Conservation (phyloP, 2,888 invertebrate species). For the Acleris emargana region DNA sequence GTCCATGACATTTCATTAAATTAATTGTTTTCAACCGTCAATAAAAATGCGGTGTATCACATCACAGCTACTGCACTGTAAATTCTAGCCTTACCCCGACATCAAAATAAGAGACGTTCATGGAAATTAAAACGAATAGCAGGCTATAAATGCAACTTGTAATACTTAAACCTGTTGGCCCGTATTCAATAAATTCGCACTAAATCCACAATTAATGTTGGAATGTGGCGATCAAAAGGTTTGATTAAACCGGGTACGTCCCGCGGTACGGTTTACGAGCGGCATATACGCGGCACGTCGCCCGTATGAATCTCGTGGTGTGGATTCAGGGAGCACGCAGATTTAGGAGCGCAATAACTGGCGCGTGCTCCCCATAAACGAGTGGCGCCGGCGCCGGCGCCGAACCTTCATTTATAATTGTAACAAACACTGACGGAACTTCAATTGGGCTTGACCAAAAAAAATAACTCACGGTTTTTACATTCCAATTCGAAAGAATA, state of each 20-base stretch:
- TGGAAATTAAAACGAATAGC: too few species aligned
- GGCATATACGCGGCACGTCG: constrained; percentile 44
- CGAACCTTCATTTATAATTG: constrained; percentile 14
- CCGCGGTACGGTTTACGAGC: constrained; percentile 40
- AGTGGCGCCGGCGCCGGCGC: constrained; percentile 20
- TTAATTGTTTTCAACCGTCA: too few species aligned
- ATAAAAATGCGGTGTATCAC: too few species aligned
- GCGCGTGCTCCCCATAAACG: constrained; percentile 41
- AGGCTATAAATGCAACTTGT: too few species aligned
- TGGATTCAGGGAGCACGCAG: constrained; percentile 40
- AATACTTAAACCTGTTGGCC: not conserved
- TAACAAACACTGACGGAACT: constrained; percentile 4
- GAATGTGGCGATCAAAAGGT: constrained; percentile 26
- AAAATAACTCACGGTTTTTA: too few species aligned
- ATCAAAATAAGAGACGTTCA: too few species aligned
- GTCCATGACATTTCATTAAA: too few species aligned
- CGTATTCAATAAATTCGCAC: not conserved
- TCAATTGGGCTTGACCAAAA: too few species aligned
- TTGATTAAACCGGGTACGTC: constrained; percentile 29
- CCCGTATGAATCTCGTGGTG: constrained; percentile 43
- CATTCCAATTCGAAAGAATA: too few species aligned
- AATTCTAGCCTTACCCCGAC: too few species aligned
- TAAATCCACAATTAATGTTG: constrained; percentile 29
- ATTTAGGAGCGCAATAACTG: constrained; percentile 47
- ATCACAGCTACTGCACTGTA: too few species aligned